Conservation (phyloP, 1,140 invertebrate genomes). For the Calliphora vicina region DNA sequence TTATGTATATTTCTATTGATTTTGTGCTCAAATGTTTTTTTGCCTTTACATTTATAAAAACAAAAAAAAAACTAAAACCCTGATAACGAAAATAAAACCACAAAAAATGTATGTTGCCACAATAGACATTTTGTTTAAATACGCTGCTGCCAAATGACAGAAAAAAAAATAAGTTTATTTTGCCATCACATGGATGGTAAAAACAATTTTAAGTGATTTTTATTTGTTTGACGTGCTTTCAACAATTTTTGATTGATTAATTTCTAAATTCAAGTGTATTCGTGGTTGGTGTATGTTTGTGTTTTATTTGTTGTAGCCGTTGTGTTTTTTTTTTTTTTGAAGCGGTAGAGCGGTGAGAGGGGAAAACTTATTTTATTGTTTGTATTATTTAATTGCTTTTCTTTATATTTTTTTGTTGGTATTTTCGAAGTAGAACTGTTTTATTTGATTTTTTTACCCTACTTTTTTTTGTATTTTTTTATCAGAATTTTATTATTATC, state of each 20-base stretch:
- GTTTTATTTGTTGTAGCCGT: neutral
- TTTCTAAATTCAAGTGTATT: constrained; percentile 13
- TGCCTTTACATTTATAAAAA: too few relatives aligned
- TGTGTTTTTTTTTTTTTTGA: neutral
- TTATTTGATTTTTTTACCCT: neutral
- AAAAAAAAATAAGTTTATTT: neutral
- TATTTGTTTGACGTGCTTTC: constrained; percentile 17
- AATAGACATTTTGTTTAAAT: too few relatives aligned
- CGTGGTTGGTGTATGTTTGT: neutral
- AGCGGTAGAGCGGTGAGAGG: neutral
- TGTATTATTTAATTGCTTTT: constrained; percentile 26
- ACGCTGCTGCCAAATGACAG: too few relatives aligned
- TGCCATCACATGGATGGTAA: neutral
- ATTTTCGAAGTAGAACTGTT: neutral
- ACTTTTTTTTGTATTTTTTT: neutral
- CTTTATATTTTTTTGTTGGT: neutral
- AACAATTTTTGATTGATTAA: constrained; percentile 30
- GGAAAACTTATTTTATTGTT: constrained; percentile 11
- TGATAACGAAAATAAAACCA: too few relatives aligned
- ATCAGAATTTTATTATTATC: neutral
- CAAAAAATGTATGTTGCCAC: too few relatives aligned
- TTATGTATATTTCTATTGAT: too few relatives aligned
- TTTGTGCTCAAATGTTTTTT: too few relatives aligned
- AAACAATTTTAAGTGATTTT: constrained; percentile 15
- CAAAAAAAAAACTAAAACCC: too few relatives aligned